Percentiles rank a stretch among this genome's conserved stretches.
Conservation (phyloP, 1,140 invertebrate genomes). For the Pseudoatta argentina region DNA sequence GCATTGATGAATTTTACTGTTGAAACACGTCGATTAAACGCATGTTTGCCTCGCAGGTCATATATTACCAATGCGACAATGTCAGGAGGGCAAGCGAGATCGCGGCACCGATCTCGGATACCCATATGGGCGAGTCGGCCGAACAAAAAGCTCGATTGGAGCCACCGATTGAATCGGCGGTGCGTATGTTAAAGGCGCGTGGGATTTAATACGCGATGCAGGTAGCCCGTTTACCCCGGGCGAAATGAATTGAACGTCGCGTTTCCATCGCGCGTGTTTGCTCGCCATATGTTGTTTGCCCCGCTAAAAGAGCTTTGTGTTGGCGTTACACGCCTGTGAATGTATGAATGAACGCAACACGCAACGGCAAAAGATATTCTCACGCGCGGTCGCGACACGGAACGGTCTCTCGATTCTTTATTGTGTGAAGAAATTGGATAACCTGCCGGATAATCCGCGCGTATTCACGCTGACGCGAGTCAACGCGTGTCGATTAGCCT, state of each 20-base stretch:
- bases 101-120: conserved; percentile 42
- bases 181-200: conserved; percentile 66
- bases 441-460: conserved; percentile 53
- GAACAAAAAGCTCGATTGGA: conserved; percentile 72
- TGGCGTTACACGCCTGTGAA: conserved; percentile 56
- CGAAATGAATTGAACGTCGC: conserved; percentile 72
- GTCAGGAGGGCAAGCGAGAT: conserved; percentile 43
- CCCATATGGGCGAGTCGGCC: conserved; percentile 70
- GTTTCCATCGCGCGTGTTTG: conserved; percentile 66
- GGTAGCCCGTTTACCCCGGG: conserved; percentile 74
- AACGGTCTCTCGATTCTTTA: conserved; percentile 48
- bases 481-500: conserved; percentile 29
- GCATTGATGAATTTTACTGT: conserved; percentile 5
- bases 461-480: conserved; percentile 41
- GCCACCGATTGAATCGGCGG: conserved; percentile 63
- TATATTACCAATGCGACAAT: conserved; percentile 60
- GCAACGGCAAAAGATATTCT: conserved; percentile 37
- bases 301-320: conserved; percentile 76
- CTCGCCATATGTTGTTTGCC: conserved; percentile 79
- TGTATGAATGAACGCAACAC: conserved; percentile 71
- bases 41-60: conserved; percentile 47
- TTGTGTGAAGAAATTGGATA: conserved; percentile 60
- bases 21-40: conserved; percentile 10
- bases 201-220: conserved; percentile 74
- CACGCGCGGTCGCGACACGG: conserved; percentile 23